phyloP scores from a whole-genome alignment of 1,140 invertebrate species.

The Pseudomyrmex dendroicus region DNA sequence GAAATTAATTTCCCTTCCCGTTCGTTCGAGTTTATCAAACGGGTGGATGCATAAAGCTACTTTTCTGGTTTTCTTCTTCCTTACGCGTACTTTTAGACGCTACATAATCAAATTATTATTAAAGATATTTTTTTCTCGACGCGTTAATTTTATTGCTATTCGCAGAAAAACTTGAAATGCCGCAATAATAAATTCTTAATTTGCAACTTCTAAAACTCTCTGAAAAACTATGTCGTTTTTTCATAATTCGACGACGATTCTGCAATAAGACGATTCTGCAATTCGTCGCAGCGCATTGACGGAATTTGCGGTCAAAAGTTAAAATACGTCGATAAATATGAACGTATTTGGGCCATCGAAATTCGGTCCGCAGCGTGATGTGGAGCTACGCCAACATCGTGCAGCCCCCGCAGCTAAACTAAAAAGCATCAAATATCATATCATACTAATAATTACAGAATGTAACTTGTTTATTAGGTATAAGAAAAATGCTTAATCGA shows the following conservation, averaged over 20 bases:
- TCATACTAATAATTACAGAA: not conserved
- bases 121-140: not conserved
- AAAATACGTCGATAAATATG: constrained; percentile 70
- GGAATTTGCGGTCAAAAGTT: constrained; percentile 53
- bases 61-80: not conserved
- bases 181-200: not conserved
- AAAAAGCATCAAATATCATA: too few relatives aligned
- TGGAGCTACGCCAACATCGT: constrained; percentile 81
- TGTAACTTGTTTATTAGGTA: not conserved
- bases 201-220: not conserved
- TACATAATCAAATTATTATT: constrained; percentile 5
- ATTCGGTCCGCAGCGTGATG: constrained; percentile 81
- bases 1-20: constrained; percentile 55
- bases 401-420: constrained; percentile 70
- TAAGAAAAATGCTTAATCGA: not conserved
- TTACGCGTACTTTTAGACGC: not conserved
- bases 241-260: not conserved
- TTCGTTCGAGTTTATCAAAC: constrained; percentile 23
- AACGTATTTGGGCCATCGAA: constrained; percentile 76
- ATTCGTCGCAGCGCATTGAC: not conserved
- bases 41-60: not conserved
- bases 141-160: not conserved
- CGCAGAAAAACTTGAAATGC: not conserved
- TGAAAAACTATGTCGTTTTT: not conserved
- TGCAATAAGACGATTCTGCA: not conserved